phyloP scores from a whole-genome alignment of 2,888 invertebrate genomes.

The Notodonta ziczac region DNA sequence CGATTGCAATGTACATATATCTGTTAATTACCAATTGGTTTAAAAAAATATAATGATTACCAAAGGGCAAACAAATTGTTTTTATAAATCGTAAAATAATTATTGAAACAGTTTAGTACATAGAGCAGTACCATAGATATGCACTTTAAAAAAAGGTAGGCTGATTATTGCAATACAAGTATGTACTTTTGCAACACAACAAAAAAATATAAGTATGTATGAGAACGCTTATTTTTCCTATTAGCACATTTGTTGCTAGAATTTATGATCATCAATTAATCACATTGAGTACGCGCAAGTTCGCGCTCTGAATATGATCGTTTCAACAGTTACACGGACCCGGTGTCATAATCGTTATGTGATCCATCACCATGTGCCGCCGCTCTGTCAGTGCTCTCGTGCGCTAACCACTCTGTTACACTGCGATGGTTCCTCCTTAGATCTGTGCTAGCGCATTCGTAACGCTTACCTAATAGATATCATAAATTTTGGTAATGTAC shows the following conservation, averaged over 20 bases:
- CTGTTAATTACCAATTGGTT: too few relatives aligned
- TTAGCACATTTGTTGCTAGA: neutral
- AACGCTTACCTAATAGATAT: neutral
- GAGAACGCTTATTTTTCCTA: neutral
- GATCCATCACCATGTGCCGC: neutral
- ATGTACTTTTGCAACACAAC: neutral
- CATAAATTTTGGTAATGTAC: neutral
- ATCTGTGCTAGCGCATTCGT: neutral
- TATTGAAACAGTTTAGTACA: too few relatives aligned
- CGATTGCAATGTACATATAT: too few relatives aligned
- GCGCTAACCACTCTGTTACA: neutral
- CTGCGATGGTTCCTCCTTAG: neutral
- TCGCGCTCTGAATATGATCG: neutral
- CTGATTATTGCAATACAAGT: too few relatives aligned
- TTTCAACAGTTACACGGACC: neutral
- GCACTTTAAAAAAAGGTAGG: too few relatives aligned
- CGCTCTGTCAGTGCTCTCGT: neutral
- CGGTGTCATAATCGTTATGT: conserved; percentile 1
- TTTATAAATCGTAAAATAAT: too few relatives aligned
- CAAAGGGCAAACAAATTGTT: too few relatives aligned
- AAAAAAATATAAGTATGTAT: neutral
- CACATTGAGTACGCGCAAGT: neutral
- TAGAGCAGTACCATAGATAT: too few relatives aligned
- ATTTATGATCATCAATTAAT: conserved; percentile 1
- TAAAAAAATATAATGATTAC: too few relatives aligned